Conservation (phyloP, 2,113 vertebrate species). For the Nanorana parkeri region DNA sequence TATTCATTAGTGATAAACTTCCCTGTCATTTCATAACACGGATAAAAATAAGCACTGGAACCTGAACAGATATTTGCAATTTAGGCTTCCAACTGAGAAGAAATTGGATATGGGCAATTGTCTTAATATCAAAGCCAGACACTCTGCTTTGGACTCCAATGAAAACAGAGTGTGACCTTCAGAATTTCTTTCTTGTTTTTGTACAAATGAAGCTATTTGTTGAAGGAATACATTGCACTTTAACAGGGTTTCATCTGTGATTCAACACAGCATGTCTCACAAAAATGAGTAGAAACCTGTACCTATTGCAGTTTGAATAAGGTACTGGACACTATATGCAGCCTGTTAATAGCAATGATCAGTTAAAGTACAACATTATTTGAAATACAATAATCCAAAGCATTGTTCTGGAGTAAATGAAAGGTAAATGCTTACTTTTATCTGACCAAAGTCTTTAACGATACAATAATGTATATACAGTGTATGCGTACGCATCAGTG, state of each 20-base stretch:
- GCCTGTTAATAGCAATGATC: no score
- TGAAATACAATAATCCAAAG: no score
- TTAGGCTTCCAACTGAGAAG: conserved; percentile 12
- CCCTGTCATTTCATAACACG: neutral
- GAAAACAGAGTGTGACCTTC: conserved; percentile 7
- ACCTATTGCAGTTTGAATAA: neutral
- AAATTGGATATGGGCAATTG: conserved; percentile 35
- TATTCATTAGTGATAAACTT: neutral
- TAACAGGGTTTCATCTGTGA: neutral
- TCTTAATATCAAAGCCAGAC: conserved; percentile 8
- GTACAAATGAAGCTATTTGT: neutral
- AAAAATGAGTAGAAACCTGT: neutral
- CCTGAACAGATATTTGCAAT: neutral
- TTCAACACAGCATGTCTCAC: neutral
- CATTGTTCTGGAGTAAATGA: no score
- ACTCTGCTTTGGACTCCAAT: neutral
- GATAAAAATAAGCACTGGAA: neutral
- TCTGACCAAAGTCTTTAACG: no score
- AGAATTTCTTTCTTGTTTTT: neutral
- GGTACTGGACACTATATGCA: no score
- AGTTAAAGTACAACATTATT: no score
- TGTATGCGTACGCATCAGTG: no score
- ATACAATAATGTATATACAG: no score
- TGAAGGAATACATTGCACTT: conserved; percentile 3
- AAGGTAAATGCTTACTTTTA: no score